Evolutionary conservation across 2,888 invertebrate species (phyloP), one percentile per base, ranked within the genome.

Genomic region (Eupithecia abbreviata): DNA sequence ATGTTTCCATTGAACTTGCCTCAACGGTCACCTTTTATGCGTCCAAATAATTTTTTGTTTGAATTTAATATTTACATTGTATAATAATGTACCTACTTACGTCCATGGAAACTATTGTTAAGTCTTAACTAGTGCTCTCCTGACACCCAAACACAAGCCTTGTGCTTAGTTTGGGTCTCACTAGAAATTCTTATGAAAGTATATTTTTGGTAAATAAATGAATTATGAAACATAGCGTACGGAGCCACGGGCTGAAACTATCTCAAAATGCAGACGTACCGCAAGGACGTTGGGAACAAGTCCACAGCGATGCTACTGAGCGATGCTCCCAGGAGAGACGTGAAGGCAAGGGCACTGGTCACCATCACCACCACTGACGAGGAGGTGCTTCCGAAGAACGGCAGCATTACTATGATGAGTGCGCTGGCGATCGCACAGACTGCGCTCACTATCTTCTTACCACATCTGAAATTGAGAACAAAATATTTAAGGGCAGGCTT

Each of bases 201-300:
- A 30, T 30, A 30, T 30, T 30, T 30, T 30, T 30, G 30, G 30
- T 30, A 30, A 30, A 30, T 30, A 30, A 30, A 30, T 30, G 30
- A 30, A 30, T 30, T 30, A 30, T 30, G 30, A 49, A 13, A 49
- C 4, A 49, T 4, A 12, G 12, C 13, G 49, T 49, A 10, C 49
- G 15, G 15, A 49, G 4, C 13, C 4, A 3, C 13, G 4, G 13
- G 4, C 51, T 2, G 51, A 51, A 15, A 51, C 15, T 2, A 18
- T 7, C 18, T 58, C 6, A 58, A 18, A 58, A 58, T 18, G 55
- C 3, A 18, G 18, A 70, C 6, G 2, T 85, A 96, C 97, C 97
- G 95, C 18, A 97, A 89, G 1, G 96, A 95, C 0, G 97, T 97
- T 0, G 97, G 97, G 80, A 97, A 97, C 66, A 96, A 86, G 76